These are phyloP conservation scores for Neosilurus hyrtlii DNA, from an alignment of 2,797 vertebrate species.

Conservation along the genomic window DNA sequence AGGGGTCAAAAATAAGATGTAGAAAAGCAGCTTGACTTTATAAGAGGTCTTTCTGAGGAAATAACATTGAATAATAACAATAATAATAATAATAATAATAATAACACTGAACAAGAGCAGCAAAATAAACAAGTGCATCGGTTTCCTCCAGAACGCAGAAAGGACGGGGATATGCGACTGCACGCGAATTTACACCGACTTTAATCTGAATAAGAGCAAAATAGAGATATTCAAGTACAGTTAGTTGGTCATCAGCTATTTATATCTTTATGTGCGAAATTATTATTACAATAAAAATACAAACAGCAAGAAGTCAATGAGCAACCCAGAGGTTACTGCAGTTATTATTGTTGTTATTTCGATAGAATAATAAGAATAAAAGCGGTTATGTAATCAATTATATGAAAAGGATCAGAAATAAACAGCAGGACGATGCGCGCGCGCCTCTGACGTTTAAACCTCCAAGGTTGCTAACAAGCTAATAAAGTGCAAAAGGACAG, in stretches of 20 bases:
- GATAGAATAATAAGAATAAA: neutral
- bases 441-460: slow-evolving; percentile 16
- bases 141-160: neutral
- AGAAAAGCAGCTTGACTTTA: neutral
- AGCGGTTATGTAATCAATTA: neutral
- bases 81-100: no score
- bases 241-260: neutral
- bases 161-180: neutral
- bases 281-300: neutral
- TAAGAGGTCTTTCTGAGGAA: neutral
- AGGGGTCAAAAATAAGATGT: neutral
- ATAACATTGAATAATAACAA: neutral
- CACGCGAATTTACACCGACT: neutral
- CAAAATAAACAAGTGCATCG: neutral
- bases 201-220: neutral
- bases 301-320: neutral
- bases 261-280: neutral
- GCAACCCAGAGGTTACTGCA: neutral
- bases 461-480: slow-evolving; percentile 11
- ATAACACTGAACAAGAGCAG: neutral
- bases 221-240: neutral
- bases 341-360: neutral
- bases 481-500: slow-evolving; percentile 30
- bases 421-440: slow-evolving; percentile 15
- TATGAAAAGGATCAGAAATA: neutral